These are phyloP conservation scores for Dicrostonyx torquatus DNA, from an alignment of 2,797 vertebrate species.

Conservation along the genomic window DNA sequence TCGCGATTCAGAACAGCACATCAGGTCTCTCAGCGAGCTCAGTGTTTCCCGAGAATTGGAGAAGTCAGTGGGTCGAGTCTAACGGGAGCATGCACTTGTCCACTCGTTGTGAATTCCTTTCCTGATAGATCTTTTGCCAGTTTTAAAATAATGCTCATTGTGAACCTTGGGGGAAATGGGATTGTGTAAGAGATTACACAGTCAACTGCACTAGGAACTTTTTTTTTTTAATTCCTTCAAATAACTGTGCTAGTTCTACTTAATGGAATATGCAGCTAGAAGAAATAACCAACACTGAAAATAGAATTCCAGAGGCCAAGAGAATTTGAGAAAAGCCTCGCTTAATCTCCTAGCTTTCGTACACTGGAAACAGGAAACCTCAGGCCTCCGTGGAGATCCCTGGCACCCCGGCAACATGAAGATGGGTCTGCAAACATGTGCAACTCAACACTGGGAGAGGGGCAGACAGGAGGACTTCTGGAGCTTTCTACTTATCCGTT, in stretches of 20 bases:
- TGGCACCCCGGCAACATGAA: neutral
- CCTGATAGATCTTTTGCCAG: too few species aligned
- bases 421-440: neutral
- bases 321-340: neutral
- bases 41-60: neutral
- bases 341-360: neutral
- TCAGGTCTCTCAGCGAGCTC: neutral
- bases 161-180: neutral
- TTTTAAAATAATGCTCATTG: constrained; percentile 10
- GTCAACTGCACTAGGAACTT: neutral
- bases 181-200: neutral
- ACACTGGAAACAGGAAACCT: neutral
- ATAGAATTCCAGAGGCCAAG: neutral
- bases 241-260: neutral
- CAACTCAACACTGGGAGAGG: neutral
- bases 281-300: neutral
- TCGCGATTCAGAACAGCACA: neutral
- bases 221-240: constrained; percentile 11
- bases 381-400: too few species aligned
- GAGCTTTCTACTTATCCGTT: neutral
- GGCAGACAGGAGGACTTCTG: neutral
- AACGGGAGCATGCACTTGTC: neutral
- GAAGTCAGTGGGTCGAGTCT: neutral
- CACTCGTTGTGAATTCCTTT: neutral
- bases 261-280: neutral